phyloP scores from a whole-genome alignment of 2,113 vertebrate genomes.

The Montifringilla adamsi region DNA sequence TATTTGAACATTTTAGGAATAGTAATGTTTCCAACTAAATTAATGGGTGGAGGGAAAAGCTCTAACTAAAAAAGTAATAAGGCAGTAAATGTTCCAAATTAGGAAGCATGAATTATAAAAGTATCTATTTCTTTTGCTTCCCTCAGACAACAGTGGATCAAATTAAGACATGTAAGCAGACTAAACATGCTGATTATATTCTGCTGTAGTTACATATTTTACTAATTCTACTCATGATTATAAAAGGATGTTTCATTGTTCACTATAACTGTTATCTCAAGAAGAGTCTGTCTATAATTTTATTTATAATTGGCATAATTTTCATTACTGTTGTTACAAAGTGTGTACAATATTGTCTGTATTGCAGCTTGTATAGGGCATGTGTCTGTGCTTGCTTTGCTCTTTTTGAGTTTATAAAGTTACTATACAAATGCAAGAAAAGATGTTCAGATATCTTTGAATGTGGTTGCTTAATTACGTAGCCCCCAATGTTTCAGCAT shows the following conservation, averaged over 20 bases:
- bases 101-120: conserved; percentile 14
- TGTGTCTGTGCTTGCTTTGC: conserved; percentile 62
- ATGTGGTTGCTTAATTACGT: conserved; percentile 39
- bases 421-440: conserved; percentile 50
- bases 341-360: conserved; percentile 59
- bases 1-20: conserved; percentile 7
- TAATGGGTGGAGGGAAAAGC: not conserved
- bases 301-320: conserved; percentile 38
- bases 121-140: not conserved
- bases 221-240: conserved; percentile 52
- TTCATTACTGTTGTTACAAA: conserved; percentile 53
- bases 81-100: conserved; percentile 5
- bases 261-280: conserved; percentile 51
- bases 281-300: conserved; percentile 53
- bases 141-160: not conserved
- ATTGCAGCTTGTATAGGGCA: conserved; percentile 63
- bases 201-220: conserved; percentile 34
- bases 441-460: conserved; percentile 36
- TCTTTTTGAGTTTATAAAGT: conserved; percentile 49
- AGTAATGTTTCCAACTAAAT: not conserved
- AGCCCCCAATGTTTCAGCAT: conserved; percentile 41
- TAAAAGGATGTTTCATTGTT: conserved; percentile 54
- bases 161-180: conserved; percentile 27
- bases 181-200: conserved; percentile 50
- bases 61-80: not conserved